A percentile compares a stretch with the other conserved stretches of the same genome.
These are phyloP conservation scores for Anthonomus grandis DNA, from an alignment of 1,140 invertebrate genomes.

Conservation along the genomic window DNA sequence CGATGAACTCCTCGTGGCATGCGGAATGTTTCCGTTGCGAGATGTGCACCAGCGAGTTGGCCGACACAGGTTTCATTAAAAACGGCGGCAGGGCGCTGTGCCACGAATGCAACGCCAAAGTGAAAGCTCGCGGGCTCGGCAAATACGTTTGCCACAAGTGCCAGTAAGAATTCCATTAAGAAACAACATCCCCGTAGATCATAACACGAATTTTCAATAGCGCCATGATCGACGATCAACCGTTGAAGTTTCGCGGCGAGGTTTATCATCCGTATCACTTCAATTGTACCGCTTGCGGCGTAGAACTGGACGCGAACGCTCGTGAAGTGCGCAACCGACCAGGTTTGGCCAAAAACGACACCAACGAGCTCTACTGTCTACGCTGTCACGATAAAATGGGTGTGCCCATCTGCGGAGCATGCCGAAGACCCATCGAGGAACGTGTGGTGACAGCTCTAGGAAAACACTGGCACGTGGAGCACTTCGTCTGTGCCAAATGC, in stretches of 20 bases:
- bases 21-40: conserved; percentile 96
- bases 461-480: conserved; percentile 99
- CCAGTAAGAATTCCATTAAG: conserved; percentile 77
- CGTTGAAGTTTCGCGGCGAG: conserved; percentile 93
- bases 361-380: conserved; percentile 95
- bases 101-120: conserved; percentile 93
- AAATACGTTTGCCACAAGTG: conserved; percentile 99
- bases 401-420: conserved; percentile 95
- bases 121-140: conserved; percentile 91
- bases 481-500: conserved; percentile 99
- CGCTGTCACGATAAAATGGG: conserved; percentile 99
- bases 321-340: conserved; percentile 89
- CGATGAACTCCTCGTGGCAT: conserved; percentile 99
- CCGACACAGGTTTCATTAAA: conserved; percentile 96
- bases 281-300: conserved; percentile 89
- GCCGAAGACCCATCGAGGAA: conserved; percentile 94
- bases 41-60: conserved; percentile 84
- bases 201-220: conserved; percentile 53
- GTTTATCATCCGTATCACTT: conserved; percentile 99
- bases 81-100: conserved; percentile 91
- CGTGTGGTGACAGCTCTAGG: conserved; percentile 95
- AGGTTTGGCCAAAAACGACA: conserved; percentile 86
- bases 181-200: neutral
- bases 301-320: conserved; percentile 85
- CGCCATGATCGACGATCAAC: conserved; percentile 94